Base-by-base conservation (phyloP, 2,888 invertebrate genomes). In the Eumacrocentrus americanus region DNA sequence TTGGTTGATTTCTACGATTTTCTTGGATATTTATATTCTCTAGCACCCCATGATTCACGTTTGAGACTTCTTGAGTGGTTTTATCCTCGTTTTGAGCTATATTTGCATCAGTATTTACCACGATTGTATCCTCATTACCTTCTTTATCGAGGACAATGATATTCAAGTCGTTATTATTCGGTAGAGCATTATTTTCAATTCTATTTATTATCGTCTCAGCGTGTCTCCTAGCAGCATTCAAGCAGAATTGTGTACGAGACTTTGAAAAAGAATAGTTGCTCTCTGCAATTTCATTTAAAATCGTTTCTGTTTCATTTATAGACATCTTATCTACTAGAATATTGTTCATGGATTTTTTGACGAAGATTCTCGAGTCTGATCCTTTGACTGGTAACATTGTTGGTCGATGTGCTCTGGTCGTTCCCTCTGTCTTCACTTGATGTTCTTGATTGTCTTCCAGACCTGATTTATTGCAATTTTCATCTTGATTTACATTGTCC, bases 51-150 rank as follows among this genome's bases (percentile, higher is more conserved):
- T 11, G 18, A 1, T 40, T 42, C 9, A 34, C 29, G 7, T 16
- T 6, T 37, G 37, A 14, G 34, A 16, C 25, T n/a, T 52, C 50
- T 2, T 48, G 37, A 29, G 56, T 46, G 9, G 20, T 54, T 47
- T 56, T 44, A 50, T 59, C 51, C 3, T 54, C 58, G 63, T 61
- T 63, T 29, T 37, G 44, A 18, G 56, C 22, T 44, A 68, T 62
- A 55, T 65, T 63, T 4, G 29, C 7, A 51, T 62, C 61, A n/a
- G 48, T 59, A 35, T 51, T 29, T 0, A 60, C 38, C 5, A 58
- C 83, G 1, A 75, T 74, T 20, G 80, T 47, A 2, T 83, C 84
- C 66, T 83, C 81, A 66, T 81, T 82, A 56, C 82, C 82, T 1
- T 83, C 82, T 1, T 76, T 63, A 66, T 82, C 83, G 0, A 67